phyloP scores from a whole-genome alignment of 2,113 vertebrate genomes.

The Etia nguti region DNA sequence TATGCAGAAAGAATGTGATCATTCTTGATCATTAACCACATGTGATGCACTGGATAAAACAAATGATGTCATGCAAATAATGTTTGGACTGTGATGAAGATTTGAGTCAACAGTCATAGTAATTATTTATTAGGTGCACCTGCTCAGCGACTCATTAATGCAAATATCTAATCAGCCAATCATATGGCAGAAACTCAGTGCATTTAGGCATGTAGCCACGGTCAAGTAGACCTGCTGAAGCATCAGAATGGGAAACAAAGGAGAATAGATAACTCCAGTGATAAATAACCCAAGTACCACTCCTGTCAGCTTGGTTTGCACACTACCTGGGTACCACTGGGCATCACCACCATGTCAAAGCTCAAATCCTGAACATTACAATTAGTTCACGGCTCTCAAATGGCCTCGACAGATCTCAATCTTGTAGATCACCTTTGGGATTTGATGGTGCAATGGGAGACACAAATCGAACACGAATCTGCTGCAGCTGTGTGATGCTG shows the following conservation, averaged over 20 bases:
- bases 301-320: background rate
- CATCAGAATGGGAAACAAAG: background rate
- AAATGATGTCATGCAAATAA: background rate
- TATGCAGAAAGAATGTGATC: background rate
- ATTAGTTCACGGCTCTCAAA: background rate
- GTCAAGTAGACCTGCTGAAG: background rate
- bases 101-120: background rate
- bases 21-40: background rate
- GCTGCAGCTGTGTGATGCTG: background rate
- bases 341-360: background rate
- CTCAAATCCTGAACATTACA: background rate
- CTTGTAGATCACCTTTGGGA: background rate
- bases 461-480: background rate
- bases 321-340: background rate
- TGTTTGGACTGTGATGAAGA: background rate
- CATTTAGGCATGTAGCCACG: background rate
- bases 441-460: background rate
- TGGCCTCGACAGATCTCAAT: background rate
- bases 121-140: background rate
- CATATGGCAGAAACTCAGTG: background rate
- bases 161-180: background rate
- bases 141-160: background rate
- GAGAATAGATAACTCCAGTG: background rate
- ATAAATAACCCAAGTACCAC: background rate
- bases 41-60: background rate